Conservation (phyloP, 2,113 vertebrate species). For the Dromiciops gliroides region DNA sequence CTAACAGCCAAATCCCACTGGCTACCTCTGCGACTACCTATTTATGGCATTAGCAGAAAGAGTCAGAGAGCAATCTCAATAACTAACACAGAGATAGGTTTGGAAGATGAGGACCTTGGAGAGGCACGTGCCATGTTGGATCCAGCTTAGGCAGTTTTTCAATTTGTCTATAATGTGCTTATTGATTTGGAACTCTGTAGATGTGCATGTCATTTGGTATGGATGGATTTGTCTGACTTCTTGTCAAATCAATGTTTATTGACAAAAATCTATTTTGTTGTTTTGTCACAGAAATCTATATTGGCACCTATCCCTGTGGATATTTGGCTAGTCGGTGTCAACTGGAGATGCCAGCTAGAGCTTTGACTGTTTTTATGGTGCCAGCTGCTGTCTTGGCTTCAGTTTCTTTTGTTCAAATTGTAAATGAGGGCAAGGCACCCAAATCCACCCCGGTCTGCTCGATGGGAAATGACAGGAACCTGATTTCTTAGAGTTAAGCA, state of each 20-base stretch:
- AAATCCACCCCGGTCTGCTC: conserved; percentile 84
- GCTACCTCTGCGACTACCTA: neutral
- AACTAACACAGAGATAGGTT: conserved; percentile 72
- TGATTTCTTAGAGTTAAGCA: conserved; percentile 76
- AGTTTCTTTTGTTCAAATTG: conserved; percentile 88
- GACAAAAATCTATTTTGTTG: conserved; percentile 90
- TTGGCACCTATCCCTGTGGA: conserved; percentile 86
- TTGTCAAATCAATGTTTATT: conserved; percentile 88
- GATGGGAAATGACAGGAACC: conserved; percentile 84
- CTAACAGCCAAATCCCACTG: neutral
- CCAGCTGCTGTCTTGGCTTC: conserved; percentile 90
- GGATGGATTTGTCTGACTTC: conserved; percentile 87
- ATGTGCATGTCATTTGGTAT: conserved; percentile 84
- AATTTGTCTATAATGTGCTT: conserved; percentile 83
- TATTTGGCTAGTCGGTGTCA: conserved; percentile 88
- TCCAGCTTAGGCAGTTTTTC: conserved; percentile 83
- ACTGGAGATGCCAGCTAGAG: conserved; percentile 87
- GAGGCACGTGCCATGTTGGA: conserved; percentile 72
- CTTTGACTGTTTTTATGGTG: conserved; percentile 88
- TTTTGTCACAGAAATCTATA: conserved; percentile 88
- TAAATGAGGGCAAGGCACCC: conserved; percentile 88
- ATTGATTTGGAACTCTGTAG: conserved; percentile 84
- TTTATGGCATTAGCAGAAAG: conserved; percentile 60
- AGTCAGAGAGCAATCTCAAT: conserved; percentile 72
- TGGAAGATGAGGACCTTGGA: conserved; percentile 75